Evolutionary conservation across 2,113 vertebrate species (phyloP).

Genomic region (Lophius piscatorius): DNA sequence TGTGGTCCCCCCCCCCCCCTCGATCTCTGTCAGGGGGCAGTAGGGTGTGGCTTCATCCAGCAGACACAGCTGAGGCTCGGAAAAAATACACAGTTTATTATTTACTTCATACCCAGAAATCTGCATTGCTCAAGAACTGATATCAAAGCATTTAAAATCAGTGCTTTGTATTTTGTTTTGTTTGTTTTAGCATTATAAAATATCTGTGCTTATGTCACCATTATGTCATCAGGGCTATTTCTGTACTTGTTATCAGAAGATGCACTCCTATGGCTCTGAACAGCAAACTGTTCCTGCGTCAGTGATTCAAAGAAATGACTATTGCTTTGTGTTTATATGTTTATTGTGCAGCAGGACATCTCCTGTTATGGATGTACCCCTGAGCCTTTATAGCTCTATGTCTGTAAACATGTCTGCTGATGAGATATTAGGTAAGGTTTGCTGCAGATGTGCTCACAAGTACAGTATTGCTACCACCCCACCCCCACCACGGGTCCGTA

Average conservation of each 20-base stretch:
- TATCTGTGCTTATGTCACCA: background rate
- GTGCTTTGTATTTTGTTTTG: background rate
- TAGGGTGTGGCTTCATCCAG: constrained; percentile 66
- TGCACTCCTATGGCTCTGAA: background rate
- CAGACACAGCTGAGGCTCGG: constrained; percentile 33
- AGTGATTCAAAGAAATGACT: constrained; percentile 35
- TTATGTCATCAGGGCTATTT: background rate
- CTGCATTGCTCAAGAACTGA: background rate
- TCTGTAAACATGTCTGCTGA: constrained; percentile 28
- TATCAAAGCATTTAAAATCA: background rate
- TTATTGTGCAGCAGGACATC: constrained; percentile 6
- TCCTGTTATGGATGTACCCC: constrained; percentile 1
- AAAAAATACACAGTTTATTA: constrained; percentile 1
- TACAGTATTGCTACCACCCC: background rate
- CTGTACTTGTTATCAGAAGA: background rate
- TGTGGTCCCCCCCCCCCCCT: background rate
- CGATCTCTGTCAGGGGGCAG: constrained; percentile 38
- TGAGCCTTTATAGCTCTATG: constrained; percentile 15
- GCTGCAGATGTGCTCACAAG: constrained; percentile 38
- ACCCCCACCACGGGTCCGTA: background rate
- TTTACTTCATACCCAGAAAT: constrained; percentile 13
- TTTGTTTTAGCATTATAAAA: background rate
- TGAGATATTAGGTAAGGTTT: constrained; percentile 10
- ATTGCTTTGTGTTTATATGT: constrained; percentile 17
- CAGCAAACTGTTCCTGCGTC: background rate